Percentiles rank a stretch among this genome's conserved stretches.
Conservation (phyloP, 2,888 invertebrate species). For the Eupithecia abbreviata region DNA sequence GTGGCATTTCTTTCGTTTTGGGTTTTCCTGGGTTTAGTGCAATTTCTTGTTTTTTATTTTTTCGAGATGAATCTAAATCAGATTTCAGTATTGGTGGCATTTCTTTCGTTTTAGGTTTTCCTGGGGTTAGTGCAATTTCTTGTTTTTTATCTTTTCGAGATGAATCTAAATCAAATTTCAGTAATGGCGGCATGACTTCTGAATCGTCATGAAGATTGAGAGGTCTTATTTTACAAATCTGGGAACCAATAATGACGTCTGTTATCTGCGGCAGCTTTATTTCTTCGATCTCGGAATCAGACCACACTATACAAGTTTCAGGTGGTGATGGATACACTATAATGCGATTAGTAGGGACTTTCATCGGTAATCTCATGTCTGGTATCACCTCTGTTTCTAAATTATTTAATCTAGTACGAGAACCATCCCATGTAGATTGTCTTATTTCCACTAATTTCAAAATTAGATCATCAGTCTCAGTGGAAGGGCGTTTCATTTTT, state of each 20-base stretch:
- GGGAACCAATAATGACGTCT: conserved; percentile 62
- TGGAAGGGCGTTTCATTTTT: neutral
- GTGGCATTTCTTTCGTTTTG: too few species aligned
- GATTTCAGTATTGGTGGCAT: too few species aligned
- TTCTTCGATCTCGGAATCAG: conserved; percentile 24
- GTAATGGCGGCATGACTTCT: neutral
- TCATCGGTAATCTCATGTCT: neutral
- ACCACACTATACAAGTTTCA: neutral
- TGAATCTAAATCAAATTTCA: neutral
- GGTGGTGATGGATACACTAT: neutral
- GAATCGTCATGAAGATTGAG: neutral
- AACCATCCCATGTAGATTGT: neutral
- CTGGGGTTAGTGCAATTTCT: neutral
- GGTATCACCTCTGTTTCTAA: neutral
- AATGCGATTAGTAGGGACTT: too few species aligned
- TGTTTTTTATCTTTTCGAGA: neutral
- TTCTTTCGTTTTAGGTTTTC: too few species aligned
- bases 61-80: too few species aligned
- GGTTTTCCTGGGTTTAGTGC: too few species aligned
- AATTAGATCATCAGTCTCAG: neutral
- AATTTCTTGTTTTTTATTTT: too few species aligned
- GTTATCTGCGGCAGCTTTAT: conserved; percentile 37
- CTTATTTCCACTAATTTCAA: neutral
- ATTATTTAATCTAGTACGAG: neutral
- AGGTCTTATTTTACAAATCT: conserved; percentile 50